Percentiles rank a stretch among this genome's conserved stretches.
Conservation (phyloP, 2,113 vertebrate species). For the Pseudorectes ferrugineus region DNA sequence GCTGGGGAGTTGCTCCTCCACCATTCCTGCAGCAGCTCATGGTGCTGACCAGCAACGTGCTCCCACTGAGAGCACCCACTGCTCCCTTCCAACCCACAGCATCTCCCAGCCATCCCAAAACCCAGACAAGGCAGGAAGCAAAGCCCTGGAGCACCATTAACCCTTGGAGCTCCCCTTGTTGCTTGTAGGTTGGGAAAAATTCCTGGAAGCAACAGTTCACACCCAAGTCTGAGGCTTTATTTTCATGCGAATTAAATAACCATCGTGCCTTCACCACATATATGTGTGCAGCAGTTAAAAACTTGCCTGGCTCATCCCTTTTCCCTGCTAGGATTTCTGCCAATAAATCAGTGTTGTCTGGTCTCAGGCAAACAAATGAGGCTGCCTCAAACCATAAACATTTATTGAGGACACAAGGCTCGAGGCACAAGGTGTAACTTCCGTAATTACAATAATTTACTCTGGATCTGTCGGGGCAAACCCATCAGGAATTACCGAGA, state of each 20-base stretch:
- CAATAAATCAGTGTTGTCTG: slow-evolving; percentile 33
- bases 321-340: slow-evolving; percentile 4
- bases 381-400: slow-evolving; percentile 12
- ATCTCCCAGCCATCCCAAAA: background rate
- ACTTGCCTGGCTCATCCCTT: slow-evolving; percentile 10
- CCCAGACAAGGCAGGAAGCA: background rate
- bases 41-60: rapidly evolving
- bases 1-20: background rate
- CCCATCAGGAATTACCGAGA: background rate
- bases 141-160: background rate
- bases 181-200: background rate
- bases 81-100: background rate
- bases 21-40: background rate
- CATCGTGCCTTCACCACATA: background rate
- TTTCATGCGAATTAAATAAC: background rate
- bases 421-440: background rate
- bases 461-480: background rate
- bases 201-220: background rate
- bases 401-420: background rate
- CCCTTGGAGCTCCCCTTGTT: background rate
- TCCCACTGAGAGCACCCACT: background rate
- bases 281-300: background rate
- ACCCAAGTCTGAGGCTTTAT: background rate
- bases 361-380: slow-evolving; percentile 20
- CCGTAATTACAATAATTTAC: background rate